These are phyloP conservation scores for Drosophila littoralis DNA, from an alignment of 1,140 invertebrate species.

Conservation along the genomic window DNA sequence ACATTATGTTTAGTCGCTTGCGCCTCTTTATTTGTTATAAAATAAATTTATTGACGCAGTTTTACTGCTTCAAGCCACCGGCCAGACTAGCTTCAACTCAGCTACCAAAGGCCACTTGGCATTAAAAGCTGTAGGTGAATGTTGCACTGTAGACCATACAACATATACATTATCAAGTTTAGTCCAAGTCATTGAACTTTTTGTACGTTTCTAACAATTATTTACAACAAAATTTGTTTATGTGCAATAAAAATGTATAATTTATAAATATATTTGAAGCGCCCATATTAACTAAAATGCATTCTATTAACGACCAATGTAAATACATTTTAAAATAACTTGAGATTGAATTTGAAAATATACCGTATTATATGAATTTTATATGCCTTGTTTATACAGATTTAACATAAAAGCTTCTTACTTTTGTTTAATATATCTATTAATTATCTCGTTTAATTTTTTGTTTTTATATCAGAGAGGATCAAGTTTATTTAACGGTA, in stretches of 20 bases:
- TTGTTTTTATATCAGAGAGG: neutral
- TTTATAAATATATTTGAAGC: neutral
- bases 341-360: neutral
- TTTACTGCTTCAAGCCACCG: constrained; percentile 13
- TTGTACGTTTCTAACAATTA: neutral
- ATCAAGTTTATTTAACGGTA: constrained; percentile 4
- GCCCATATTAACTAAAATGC: neutral
- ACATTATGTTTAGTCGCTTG: constrained; percentile 42
- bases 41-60: constrained; percentile 36
- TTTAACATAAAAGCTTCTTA: too few relatives aligned
- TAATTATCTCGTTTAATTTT: neutral
- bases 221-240: constrained; percentile 8
- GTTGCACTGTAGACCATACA: constrained; percentile 9
- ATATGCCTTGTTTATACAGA: too few relatives aligned
- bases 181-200: constrained; percentile 13
- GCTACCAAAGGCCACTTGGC: constrained; percentile 17
- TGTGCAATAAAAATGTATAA: neutral
- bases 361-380: too few relatives aligned
- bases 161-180: constrained; percentile 10
- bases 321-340: neutral
- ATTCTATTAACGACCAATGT: neutral
- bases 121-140: constrained; percentile 29
- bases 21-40: constrained; percentile 46
- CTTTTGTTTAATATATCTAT: neutral
- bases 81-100: constrained; percentile 8